Evolutionary conservation across 2,113 vertebrate species (phyloP), one percentile per base, ranked within the genome.

Genomic region (Eira barbara): DNA sequence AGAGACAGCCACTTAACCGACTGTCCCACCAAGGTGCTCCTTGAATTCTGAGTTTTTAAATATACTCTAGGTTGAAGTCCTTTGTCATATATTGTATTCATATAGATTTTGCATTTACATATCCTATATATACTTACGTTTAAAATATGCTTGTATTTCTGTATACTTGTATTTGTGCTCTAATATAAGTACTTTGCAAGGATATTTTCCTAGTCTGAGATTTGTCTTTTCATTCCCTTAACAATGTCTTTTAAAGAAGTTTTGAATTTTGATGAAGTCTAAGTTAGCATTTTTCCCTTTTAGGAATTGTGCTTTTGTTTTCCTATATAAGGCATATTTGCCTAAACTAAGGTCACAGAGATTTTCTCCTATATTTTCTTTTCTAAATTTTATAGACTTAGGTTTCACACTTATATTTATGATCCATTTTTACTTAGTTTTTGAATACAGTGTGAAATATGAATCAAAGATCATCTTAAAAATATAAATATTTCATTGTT

Each of bases 141-240:
- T 92, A 47, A 55, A 55, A 55, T 92, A 31, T 39, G 21, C 11
- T 87, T 91, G 20, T 29, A 63, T 87, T 92, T 92, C 31, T 92
- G n/a, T 92, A 81, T 74, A 82, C 7, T 88, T 74, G 2, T 36
- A 47, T 73, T 80, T 78, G 31, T 89, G 12, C 57, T 76, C 55
- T 74, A 89, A 69, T 89, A 55, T 7, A 83, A 73, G 14, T 67
- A 61, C 42, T 81, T 95, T 39, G 36, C 25, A 76, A 89, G 17
- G 69, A 27, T 59, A 61, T 71, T 69, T 92, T 73, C 39, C n/a
- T 83, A 57, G 78, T 78, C 34, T 78, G 17, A 67, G 18, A 67
- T 76, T 83, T 96, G 49, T 81, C 17, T 96, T 88, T 96, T 47
- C 78, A 49, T 74, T 79, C 31, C 69, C 76, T 79, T 84, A 91